These are phyloP conservation scores for Epinephelus cyanopodus DNA, from an alignment of 2,113 vertebrate genomes.

Conservation along the genomic window DNA sequence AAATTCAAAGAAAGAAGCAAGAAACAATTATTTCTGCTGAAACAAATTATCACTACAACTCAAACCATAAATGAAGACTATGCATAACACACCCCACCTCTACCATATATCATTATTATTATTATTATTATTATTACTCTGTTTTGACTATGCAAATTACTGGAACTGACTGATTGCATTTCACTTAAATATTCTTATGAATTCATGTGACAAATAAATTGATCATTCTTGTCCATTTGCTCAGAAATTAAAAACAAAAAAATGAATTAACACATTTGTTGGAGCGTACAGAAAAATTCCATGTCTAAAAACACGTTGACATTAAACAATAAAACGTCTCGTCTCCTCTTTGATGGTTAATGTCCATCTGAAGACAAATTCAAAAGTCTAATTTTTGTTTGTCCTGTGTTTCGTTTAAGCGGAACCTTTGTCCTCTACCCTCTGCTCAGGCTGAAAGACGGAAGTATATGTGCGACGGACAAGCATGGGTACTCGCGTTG, in stretches of 20 bases:
- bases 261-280: too few species aligned
- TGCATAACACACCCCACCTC: too few species aligned
- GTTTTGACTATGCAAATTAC: too few species aligned
- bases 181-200: too few species aligned
- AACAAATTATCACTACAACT: too few species aligned
- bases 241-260: neutral
- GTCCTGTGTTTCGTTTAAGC: neutral
- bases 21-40: too few species aligned
- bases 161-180: too few species aligned
- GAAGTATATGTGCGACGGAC: constrained; percentile 59
- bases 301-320: neutral
- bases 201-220: too few species aligned
- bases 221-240: neutral
- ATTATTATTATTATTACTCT: too few species aligned
- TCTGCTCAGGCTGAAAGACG: neutral
- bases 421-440: constrained; percentile 53
- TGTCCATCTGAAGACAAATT: neutral
- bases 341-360: neutral
- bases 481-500: constrained; percentile 58
- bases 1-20: neutral
- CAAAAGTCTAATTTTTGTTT: neutral
- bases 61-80: too few species aligned
- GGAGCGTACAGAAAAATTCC: neutral
- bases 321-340: neutral
- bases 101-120: too few species aligned